Base-by-base conservation (phyloP, 37 sponge, comb jelly and placozoan species). In the Halichondria panicea region DNA sequence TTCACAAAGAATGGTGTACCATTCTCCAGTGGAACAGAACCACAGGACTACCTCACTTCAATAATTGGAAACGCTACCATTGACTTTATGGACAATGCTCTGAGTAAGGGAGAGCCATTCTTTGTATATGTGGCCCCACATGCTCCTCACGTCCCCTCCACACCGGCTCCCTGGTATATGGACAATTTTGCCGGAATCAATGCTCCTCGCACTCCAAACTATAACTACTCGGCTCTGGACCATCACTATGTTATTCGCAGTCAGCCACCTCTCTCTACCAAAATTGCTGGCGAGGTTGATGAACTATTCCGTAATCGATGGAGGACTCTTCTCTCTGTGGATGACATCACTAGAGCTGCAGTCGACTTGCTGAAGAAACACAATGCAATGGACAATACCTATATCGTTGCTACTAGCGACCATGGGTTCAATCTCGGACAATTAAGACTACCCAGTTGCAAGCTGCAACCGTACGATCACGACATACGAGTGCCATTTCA, bases 361-460 rank as follows among this genome's bases (percentile, higher is more conserved):
- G 83, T 86, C 1, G 35, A 54, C 0, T 39, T 78, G 42, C 72
- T 92, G 6, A 33, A 71, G 0, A 18, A 88, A 40, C 70, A 86
- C 40, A 65, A 60, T 64, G 65, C 78, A 31, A 56, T 88, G 0
- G 63, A 80, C 36, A 88, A 87, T 69, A 92, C 93, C 34, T 88
- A 80, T 44, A 64, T 92, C 67, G 1, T 88, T 25, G 79, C 46
- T 42, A 92, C 93, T 3, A 92, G 93, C 66, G 93, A 92, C 43
- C 93, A 92, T 77, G 93, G 93, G 22, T 92, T 75, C 68, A 79
- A 92, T 31, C 74, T 92, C 22, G 93, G 93, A 21, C 93, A 92
- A 64, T 84, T 87, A 31, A 44, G 84, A 3, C 72, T 87, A 4
- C 93, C 93, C 22, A 70, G 75, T 32, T 79, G 88, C 68, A 92